Evolutionary conservation across 35 echinoderm and acorn worm species (phyloP).

Genomic region (Anneissia japonica): DNA sequence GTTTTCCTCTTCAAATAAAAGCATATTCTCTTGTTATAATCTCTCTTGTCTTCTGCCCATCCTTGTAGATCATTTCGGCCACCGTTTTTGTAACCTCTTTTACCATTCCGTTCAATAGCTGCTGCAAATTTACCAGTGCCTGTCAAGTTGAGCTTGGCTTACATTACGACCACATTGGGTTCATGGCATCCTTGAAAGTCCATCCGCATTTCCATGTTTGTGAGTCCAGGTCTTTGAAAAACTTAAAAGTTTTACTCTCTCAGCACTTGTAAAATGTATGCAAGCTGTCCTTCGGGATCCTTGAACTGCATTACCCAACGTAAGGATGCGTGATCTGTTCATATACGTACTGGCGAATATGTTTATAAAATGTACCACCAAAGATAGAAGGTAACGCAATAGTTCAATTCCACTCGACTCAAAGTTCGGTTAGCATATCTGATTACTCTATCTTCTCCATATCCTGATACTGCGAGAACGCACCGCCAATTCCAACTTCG

Average conservation of each 20-base stretch:
- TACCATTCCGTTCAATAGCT: too few relatives aligned
- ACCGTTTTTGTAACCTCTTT: too few relatives aligned
- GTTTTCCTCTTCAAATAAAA: too few relatives aligned
- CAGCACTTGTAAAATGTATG: slow-evolving; percentile 23
- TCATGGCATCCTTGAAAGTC: slow-evolving; percentile 1
- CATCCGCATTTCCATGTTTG: slow-evolving; percentile 10
- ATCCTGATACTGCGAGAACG: slow-evolving; percentile 42
- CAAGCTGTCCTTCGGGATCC: slow-evolving; percentile 44
- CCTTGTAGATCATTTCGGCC: too few relatives aligned
- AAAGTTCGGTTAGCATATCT: slow-evolving; percentile 33
- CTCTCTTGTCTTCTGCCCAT: too few relatives aligned
- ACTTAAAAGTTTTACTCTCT: slow-evolving; percentile 16
- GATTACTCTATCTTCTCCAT: slow-evolving; percentile 48
- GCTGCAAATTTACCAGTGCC: too few relatives aligned
- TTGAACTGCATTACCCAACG: slow-evolving; percentile 32
- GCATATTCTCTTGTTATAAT: too few relatives aligned
- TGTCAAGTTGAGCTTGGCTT: neutral
- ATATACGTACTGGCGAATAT: slow-evolving; percentile 43
- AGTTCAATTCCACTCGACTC: slow-evolving; percentile 8
- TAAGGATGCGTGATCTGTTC: slow-evolving; percentile 42
- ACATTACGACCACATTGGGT: neutral
- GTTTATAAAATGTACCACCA: slow-evolving; percentile 29
- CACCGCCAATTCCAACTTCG: slow-evolving; percentile 3
- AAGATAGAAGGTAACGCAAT: slow-evolving; percentile 33
- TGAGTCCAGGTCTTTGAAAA: slow-evolving; percentile 15